These are phyloP conservation scores for Podocnemis expansa DNA, from an alignment of 2,113 vertebrate genomes.

Conservation along the genomic window DNA sequence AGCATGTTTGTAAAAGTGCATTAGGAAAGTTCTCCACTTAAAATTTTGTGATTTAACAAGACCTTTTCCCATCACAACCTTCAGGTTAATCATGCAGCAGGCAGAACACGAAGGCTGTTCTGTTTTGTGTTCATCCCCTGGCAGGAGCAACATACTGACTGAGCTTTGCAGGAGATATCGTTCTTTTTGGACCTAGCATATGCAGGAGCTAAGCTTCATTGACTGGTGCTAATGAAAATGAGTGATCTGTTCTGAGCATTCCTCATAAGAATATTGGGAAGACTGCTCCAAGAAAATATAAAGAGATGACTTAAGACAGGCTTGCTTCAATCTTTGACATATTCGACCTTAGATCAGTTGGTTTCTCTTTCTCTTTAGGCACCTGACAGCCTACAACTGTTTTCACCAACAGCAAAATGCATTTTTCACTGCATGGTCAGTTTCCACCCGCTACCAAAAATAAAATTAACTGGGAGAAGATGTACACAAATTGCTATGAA, in stretches of 20 bases:
- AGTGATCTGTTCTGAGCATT: constrained; percentile 48
- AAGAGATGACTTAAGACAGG: neutral
- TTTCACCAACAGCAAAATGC: fast-evolving
- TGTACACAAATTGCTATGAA: neutral
- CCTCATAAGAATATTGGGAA: constrained; percentile 42
- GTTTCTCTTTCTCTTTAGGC: neutral
- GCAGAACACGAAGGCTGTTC: constrained; percentile 34
- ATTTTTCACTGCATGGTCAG: neutral
- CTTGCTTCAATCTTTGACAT: neutral
- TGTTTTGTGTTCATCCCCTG: constrained; percentile 63
- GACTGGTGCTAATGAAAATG: constrained; percentile 67
- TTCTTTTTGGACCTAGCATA: constrained; percentile 63
- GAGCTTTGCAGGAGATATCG: constrained; percentile 29
- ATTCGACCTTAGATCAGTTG: neutral
- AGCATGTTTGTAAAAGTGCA: constrained; percentile 40
- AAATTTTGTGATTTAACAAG: constrained; percentile 57
- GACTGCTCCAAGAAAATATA: neutral
- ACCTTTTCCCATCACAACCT: constrained; percentile 28
- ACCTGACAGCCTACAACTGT: neutral
- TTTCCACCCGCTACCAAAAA: neutral
- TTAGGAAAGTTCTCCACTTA: constrained; percentile 58
- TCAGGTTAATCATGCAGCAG: constrained; percentile 26
- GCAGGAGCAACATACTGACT: constrained; percentile 58
- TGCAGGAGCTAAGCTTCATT: constrained; percentile 68
- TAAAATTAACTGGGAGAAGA: neutral